Base-by-base conservation (phyloP, 2,113 vertebrate species). In the Carollia perspicillata region DNA sequence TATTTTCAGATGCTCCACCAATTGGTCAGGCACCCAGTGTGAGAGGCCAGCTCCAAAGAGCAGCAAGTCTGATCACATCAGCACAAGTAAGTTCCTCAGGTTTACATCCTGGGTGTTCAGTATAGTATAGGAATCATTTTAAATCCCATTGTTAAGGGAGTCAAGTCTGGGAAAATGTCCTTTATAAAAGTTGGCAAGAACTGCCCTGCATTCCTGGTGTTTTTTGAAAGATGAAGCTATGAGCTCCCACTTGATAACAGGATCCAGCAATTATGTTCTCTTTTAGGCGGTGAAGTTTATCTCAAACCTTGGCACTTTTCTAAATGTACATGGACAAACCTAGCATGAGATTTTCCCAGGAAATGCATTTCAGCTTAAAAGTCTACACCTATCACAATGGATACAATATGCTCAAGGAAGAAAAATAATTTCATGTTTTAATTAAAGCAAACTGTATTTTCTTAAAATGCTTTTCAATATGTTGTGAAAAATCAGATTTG, bases 11-110 rank as follows among this genome's bases (percentile, higher is more conserved):
- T 99, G 99, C 95, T 99, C 99, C 91, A 99, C 99, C 97, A 99
- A 99, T 97, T 99, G 99, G 99, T 99, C 99, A 89, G 99, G 99
- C 96, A 99, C 99, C 6, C 99, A 99, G 93, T 99, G 99, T 95
- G 99, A 99, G 97, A 99, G 99, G 96, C 99, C 99, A 87, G 99
- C 99, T 96, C 99, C 99, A 58, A 99, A 99, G 97, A 99, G 99
- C 99, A 99, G 99, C 99, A 99, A 99, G 97, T 99, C 99, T 90
- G 99, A 99, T 97, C 99, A 99, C 79, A 99, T 99, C 93, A 99
- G 98, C 35, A 99, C 99, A 98, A 99, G 99, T 99, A 98, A 99
- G 99, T 99, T 75, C 13, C 93, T 90, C 58, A 93, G 18, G 12
- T 84, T 68, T 84, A 11, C 42, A 51, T 37, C 3, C 49, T 37